A percentile compares a stretch with the other conserved stretches of the same genome.
These are phyloP conservation scores for Pardalotus punctatus DNA, from an alignment of 2,113 vertebrate species.

Conservation along the genomic window DNA sequence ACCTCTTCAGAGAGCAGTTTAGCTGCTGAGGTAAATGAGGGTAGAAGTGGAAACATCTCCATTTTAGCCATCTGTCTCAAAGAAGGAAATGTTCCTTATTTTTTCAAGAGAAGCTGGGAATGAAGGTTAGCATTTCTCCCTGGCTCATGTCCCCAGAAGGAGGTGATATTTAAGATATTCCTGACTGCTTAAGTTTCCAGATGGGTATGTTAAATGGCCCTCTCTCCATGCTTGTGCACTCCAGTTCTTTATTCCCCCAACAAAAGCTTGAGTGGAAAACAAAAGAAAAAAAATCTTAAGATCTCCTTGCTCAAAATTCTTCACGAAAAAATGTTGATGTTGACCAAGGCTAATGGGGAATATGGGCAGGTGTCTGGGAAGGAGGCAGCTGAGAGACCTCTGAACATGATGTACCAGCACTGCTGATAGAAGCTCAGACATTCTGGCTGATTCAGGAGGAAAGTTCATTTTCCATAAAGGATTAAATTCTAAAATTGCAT, in stretches of 20 bases:
- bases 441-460: neutral
- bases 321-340: neutral
- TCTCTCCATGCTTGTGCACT: neutral
- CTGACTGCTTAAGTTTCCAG: neutral
- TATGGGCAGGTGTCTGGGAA: neutral
- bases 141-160: neutral
- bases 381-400: neutral
- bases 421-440: neutral
- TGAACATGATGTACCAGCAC: neutral
- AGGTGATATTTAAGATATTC: neutral
- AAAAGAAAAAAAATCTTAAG: neutral
- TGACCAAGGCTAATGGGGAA: neutral
- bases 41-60: neutral
- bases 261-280: neutral
- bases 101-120: neutral
- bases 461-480: neutral
- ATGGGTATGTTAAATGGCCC: neutral
- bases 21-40: neutral
- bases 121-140: neutral
- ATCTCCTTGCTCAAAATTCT: neutral
- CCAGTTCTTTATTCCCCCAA: neutral
- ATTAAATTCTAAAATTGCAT: neutral
- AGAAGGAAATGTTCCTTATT: neutral
- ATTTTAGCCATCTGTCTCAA: neutral
- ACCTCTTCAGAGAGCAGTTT: neutral